phyloP scores from a whole-genome alignment of 2,797 vertebrate genomes.

The Hapalemur alaotrensis region DNA sequence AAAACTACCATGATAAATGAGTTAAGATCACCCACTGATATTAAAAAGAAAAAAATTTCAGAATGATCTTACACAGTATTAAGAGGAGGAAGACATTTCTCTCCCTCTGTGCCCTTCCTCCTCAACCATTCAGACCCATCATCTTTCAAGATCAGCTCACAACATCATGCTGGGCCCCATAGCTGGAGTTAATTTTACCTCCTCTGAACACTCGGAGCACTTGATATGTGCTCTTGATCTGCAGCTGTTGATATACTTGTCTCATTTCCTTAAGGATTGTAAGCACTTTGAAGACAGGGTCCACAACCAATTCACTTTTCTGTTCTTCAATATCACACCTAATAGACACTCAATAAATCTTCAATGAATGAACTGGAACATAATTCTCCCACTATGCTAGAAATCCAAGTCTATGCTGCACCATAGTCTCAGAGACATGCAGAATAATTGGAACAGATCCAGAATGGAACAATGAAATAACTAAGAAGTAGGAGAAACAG shows the following conservation, averaged over 20 bases:
- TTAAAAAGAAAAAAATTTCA: not conserved
- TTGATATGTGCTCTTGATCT: not conserved
- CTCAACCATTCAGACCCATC: not conserved
- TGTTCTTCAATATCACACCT: not conserved
- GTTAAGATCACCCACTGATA: not conserved
- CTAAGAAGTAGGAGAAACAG: not conserved
- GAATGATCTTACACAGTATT: not conserved
- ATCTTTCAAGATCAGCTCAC: not conserved
- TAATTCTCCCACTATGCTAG: not conserved
- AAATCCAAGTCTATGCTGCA: not conserved
- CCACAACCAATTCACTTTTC: not conserved
- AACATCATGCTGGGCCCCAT: not conserved
- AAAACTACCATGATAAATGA: not conserved
- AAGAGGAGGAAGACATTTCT: not conserved
- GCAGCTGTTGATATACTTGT: not conserved
- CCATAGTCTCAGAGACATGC: not conserved
- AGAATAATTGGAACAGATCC: not conserved
- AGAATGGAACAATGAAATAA: not conserved
- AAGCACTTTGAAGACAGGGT: slow-evolving; percentile 37
- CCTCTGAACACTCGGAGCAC: not conserved
- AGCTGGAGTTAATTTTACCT: not conserved
- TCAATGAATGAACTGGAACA: not conserved
- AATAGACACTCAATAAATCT: not conserved
- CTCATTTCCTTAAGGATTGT: slow-evolving; percentile 17
- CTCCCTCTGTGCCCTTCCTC: not conserved